Evolutionary conservation across 2,888 invertebrate genomes (phyloP).

Genomic region (Caenorhabditis macrosperma): DNA sequence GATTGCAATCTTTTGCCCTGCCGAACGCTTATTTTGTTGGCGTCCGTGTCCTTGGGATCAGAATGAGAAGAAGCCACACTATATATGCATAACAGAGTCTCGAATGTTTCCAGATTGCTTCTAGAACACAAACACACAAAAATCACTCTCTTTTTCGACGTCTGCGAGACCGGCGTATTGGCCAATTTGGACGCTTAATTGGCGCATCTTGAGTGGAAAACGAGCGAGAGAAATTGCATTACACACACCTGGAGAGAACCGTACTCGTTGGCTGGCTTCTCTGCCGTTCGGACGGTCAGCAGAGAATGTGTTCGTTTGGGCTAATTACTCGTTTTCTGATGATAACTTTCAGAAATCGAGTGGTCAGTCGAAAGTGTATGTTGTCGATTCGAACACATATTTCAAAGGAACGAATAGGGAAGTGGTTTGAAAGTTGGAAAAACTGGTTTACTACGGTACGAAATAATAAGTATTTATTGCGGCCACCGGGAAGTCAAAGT

Average conservation of each 20-base stretch:
- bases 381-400: no score
- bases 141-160: neutral
- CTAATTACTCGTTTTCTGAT: neutral
- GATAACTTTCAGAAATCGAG: neutral
- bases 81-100: no score
- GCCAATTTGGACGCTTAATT: constrained; percentile 35
- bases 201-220: constrained; percentile 22
- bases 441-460: neutral
- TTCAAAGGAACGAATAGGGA: neutral
- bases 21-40: no score
- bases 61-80: no score
- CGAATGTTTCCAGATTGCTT: neutral
- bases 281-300: neutral
- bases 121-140: neutral
- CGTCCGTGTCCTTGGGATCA: no score
- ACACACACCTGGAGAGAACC: neutral
- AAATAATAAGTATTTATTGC: neutral
- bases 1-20: no score
- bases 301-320: neutral
- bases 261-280: neutral
- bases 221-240: constrained; percentile 15
- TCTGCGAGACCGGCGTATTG: constrained; percentile 18
- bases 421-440: neutral
- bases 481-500: neutral
- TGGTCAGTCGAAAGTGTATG: no score